A percentile compares a stretch with the other conserved stretches of the same genome.
These are phyloP conservation scores for Heliothis virescens DNA, from an alignment of 1,140 invertebrate genomes.

Conservation along the genomic window DNA sequence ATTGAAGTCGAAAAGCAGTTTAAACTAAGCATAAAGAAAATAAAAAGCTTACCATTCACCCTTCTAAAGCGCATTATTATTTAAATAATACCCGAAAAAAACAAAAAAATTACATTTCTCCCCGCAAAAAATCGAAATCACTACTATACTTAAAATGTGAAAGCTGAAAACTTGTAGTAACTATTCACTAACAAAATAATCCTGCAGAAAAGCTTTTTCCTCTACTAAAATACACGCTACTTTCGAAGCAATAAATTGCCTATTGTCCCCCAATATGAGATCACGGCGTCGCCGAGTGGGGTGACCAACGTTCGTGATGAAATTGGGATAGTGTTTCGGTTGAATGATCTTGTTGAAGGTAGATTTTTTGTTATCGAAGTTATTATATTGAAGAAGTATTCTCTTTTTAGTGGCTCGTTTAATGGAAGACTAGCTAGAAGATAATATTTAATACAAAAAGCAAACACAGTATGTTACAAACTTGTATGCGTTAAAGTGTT, in stretches of 20 bases:
- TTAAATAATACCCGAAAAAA: too few species aligned
- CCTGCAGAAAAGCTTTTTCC: conserved; percentile 44
- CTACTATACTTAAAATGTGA: neutral
- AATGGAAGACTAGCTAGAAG: too few species aligned
- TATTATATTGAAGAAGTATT: too few species aligned
- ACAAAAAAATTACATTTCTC: too few species aligned
- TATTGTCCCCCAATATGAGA: conserved; percentile 48
- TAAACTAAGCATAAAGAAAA: too few species aligned
- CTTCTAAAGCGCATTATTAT: too few species aligned
- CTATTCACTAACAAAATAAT: conserved; percentile 43
- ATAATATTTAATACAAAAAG: too few species aligned
- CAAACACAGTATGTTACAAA: too few species aligned
- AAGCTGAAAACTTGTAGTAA: conserved; percentile 19
- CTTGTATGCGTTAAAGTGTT: too few species aligned
- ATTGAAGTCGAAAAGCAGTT: too few species aligned
- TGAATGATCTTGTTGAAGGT: neutral
- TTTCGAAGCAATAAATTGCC: conserved; percentile 48
- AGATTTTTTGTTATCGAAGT: neutral
- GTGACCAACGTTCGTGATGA: neutral
- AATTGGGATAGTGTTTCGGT: neutral
- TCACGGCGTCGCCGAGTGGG: conserved; percentile 10
- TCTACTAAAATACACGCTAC: conserved; percentile 47
- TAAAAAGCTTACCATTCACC: too few species aligned
- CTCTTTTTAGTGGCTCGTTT: too few species aligned
- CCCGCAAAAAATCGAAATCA: neutral